phyloP scores from a whole-genome alignment of 2,113 vertebrate genomes.

The Nothobranchius kuhntae region DNA sequence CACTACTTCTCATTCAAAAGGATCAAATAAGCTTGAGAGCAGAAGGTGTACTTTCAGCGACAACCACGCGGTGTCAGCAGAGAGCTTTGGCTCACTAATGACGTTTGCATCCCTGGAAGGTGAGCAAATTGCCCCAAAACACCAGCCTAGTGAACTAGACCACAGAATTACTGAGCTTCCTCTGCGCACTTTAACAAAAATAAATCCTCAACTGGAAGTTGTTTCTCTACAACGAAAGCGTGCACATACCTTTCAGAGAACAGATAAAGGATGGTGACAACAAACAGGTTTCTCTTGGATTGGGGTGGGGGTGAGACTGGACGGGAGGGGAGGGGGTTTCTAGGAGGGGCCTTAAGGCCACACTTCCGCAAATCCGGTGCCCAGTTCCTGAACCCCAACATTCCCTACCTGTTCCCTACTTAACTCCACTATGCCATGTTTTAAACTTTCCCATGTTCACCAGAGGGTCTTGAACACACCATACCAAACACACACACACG shows the following conservation, averaged over 20 bases:
- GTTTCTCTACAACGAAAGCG: neutral
- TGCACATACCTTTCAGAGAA: neutral
- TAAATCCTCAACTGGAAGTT: too few relatives aligned
- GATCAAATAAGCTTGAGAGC: too few relatives aligned
- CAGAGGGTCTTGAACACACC: neutral
- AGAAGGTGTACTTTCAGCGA: slow-evolving; percentile 53
- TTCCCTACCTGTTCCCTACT: neutral
- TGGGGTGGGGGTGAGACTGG: slow-evolving; percentile 9
- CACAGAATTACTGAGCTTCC: too few relatives aligned
- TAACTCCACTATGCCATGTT: neutral
- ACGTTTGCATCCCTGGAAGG: neutral
- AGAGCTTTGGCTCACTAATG: slow-evolving; percentile 54
- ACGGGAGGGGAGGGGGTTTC: neutral
- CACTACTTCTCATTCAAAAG: too few relatives aligned
- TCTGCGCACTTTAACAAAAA: too few relatives aligned
- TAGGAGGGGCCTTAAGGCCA: slow-evolving; percentile 53
- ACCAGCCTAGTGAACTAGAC: neutral
- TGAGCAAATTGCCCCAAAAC: neutral
- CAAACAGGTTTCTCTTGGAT: neutral
- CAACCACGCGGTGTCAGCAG: slow-evolving; percentile 70
- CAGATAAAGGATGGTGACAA: slow-evolving; percentile 3
- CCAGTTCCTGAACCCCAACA: slow-evolving; percentile 28
- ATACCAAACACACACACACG: neutral
- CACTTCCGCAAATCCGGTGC: slow-evolving; percentile 74
- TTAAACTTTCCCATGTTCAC: neutral